A percentile compares a stretch with the other conserved stretches of the same genome.
Conservation (phyloP, 35 echinoderm and acorn worm genomes). For the Heliocidaris tuberculata region DNA sequence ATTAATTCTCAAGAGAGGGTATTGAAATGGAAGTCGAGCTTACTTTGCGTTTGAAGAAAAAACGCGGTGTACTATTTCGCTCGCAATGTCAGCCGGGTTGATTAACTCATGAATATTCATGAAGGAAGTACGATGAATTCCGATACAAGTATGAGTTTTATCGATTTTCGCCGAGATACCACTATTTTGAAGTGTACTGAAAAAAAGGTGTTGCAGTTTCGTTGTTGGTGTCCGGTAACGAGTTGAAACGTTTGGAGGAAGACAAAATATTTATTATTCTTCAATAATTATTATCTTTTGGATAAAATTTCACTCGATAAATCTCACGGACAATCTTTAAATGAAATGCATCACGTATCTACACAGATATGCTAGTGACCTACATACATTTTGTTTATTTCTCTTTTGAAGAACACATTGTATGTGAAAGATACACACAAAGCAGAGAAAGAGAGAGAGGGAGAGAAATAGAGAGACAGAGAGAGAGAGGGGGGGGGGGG, state of each 20-base stretch:
- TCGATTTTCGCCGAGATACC: constrained; percentile 30
- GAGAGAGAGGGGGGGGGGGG: background rate
- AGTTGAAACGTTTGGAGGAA: background rate
- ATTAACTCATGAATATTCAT: constrained; percentile 51
- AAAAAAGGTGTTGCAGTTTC: background rate
- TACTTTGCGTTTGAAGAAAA: background rate
- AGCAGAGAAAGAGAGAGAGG: no score
- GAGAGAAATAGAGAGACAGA: background rate
- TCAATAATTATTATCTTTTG: background rate
- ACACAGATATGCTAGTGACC: no score
- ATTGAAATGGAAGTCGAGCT: constrained; percentile 7
- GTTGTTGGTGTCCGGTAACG: background rate
- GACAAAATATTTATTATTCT: background rate
- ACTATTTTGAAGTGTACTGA: background rate
- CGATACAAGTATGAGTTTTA: constrained; percentile 42
- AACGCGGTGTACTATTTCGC: background rate
- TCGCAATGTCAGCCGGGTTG: background rate
- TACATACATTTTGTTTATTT: no score
- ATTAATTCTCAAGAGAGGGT: background rate
- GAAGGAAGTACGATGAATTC: constrained; percentile 21
- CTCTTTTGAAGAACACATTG: no score
- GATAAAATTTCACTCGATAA: no score
- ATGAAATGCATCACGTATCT: no score
- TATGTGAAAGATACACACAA: no score
- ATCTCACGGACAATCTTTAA: no score